These are phyloP conservation scores for Drosophila bocki DNA, from an alignment of 1,140 invertebrate species.

Conservation along the genomic window DNA sequence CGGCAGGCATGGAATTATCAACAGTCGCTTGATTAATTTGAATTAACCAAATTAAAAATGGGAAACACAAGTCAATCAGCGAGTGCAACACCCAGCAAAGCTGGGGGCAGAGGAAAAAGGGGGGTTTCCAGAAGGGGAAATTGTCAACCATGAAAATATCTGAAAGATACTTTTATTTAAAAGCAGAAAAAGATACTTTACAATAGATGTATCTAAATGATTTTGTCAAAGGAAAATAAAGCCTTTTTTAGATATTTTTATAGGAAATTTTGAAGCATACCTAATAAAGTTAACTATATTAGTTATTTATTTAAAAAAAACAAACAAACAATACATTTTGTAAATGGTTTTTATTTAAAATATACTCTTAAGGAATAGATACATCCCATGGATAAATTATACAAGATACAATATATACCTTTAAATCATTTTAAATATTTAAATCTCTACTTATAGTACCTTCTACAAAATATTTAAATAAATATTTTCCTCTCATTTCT, in stretches of 20 bases:
- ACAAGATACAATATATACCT: too few species aligned
- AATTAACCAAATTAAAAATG: constrained; percentile 57
- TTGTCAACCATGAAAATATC: not conserved
- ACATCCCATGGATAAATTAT: too few species aligned
- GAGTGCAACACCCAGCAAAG: constrained; percentile 47
- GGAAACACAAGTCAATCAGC: constrained; percentile 56
- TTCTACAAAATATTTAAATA: not conserved
- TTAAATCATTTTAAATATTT: not conserved
- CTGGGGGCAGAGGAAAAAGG: not conserved
- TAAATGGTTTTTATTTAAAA: not conserved
- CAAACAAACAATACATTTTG: too few species aligned
- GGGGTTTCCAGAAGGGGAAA: not conserved
- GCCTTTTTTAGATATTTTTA: not conserved
- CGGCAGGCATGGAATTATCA: constrained; percentile 30
- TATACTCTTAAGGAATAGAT: too few species aligned
- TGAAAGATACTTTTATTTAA: not conserved
- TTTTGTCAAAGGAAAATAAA: too few species aligned
- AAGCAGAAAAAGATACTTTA: not conserved
- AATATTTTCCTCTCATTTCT: not conserved
- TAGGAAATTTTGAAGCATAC: not conserved
- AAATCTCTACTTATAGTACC: not conserved
- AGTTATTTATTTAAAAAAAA: not conserved
- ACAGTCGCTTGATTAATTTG: constrained; percentile 57
- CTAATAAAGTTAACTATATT: too few species aligned
- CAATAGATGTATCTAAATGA: too few species aligned